Conservation (phyloP, 1,140 invertebrate genomes). For the Eumaeus atala region DNA sequence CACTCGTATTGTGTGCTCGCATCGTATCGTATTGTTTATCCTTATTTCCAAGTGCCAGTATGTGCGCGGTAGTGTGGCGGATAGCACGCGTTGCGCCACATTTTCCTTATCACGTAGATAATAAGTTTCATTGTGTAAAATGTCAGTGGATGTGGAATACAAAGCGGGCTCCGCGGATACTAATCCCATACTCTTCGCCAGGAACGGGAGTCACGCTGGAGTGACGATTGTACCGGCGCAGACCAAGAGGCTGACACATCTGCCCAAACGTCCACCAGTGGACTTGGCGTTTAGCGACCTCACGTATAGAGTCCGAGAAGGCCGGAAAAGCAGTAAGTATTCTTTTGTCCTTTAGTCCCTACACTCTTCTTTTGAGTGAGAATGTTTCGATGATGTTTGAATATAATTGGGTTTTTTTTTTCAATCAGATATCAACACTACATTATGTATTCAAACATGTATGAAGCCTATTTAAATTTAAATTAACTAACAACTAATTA, state of each 20-base stretch:
- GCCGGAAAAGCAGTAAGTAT: slow-evolving; percentile 85
- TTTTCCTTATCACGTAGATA: slow-evolving; percentile 52
- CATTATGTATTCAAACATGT: too few relatives aligned
- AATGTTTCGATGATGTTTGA: too few relatives aligned
- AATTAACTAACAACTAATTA: too few relatives aligned
- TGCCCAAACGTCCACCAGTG: slow-evolving; percentile 89
- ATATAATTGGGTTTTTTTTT: too few relatives aligned
- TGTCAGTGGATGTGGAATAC: slow-evolving; percentile 60
- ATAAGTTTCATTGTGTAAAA: slow-evolving; percentile 46
- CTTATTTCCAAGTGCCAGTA: slow-evolving; percentile 26
- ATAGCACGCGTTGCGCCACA: slow-evolving; percentile 29
- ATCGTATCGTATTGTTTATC: background rate
- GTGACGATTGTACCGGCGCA: slow-evolving; percentile 80
- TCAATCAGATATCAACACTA: too few relatives aligned
- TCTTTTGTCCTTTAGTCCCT: background rate
- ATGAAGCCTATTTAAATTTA: too few relatives aligned
- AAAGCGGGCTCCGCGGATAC: slow-evolving; percentile 42
- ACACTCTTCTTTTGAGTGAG: too few relatives aligned
- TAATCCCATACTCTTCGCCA: slow-evolving; percentile 62
- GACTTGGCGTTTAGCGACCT: slow-evolving; percentile 91
- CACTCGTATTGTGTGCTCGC: slow-evolving; percentile 1
- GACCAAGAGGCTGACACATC: slow-evolving; percentile 85
- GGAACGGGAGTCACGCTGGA: slow-evolving; percentile 74
- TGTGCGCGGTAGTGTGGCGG: slow-evolving; percentile 38
- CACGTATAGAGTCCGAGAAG: slow-evolving; percentile 88